These are phyloP conservation scores for Patella depressa DNA, from an alignment of 2,888 invertebrate species.

Conservation along the genomic window DNA sequence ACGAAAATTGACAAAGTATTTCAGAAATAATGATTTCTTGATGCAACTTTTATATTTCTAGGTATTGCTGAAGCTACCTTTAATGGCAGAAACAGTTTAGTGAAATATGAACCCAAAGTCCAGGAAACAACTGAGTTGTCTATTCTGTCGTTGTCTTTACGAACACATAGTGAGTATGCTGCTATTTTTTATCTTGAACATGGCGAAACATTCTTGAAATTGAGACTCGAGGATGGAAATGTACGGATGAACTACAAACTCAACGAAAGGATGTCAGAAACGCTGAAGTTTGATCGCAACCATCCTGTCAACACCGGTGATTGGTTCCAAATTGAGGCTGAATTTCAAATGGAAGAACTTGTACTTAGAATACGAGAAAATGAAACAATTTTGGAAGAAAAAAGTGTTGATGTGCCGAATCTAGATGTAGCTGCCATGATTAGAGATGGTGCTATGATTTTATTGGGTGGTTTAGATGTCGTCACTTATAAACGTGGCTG, in stretches of 20 bases:
- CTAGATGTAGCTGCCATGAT: slow-evolving; percentile 24
- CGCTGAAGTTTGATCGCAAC: slow-evolving; percentile 23
- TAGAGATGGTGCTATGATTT: slow-evolving; percentile 23
- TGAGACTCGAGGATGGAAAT: slow-evolving; percentile 44
- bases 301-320: slow-evolving; percentile 43
- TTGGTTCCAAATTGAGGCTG: slow-evolving; percentile 44
- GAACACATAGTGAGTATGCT: slow-evolving; percentile 77
- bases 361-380: slow-evolving; percentile 34
- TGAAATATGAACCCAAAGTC: slow-evolving; percentile 76
- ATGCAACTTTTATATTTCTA: slow-evolving; percentile 35
- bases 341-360: slow-evolving; percentile 28
- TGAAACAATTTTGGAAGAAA: slow-evolving; percentile 16
- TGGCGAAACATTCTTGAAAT: slow-evolving; percentile 44
- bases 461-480: slow-evolving; percentile 24
- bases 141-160: slow-evolving; percentile 69
- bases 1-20: no score
- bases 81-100: slow-evolving; percentile 80
- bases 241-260: slow-evolving; percentile 48
- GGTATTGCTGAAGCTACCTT: slow-evolving; percentile 87
- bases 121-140: slow-evolving; percentile 76
- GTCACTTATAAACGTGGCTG: not conserved
- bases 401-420: not conserved
- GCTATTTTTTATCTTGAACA: slow-evolving; percentile 79
- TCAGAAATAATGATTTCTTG: no score
- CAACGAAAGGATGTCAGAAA: slow-evolving; percentile 26